phyloP scores from a whole-genome alignment of 1,140 invertebrate species.

The Venustaconcha ellipsiformis region DNA sequence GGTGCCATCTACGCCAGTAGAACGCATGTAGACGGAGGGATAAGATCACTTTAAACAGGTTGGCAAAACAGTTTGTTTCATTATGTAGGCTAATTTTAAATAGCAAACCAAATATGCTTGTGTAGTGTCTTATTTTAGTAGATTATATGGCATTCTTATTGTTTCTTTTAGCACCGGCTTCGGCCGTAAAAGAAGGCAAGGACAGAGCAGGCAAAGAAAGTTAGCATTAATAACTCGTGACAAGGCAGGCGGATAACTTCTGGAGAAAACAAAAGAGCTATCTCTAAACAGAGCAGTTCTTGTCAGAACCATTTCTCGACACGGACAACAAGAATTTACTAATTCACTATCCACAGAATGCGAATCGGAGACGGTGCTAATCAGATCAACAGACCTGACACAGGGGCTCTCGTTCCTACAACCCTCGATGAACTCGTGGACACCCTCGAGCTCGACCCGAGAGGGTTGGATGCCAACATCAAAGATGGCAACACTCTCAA shows the following conservation, averaged over 20 bases:
- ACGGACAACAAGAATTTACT: no score
- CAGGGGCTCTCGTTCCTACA: constrained; percentile 32
- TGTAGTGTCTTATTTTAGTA: neutral
- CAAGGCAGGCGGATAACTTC: no score
- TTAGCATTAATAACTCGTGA: no score
- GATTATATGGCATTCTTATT: neutral
- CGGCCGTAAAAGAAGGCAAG: no score
- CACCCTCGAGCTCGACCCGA: constrained; percentile 27
- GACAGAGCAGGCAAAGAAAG: no score
- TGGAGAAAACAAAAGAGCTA: no score
- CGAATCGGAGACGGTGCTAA: no score
- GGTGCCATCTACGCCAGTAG: constrained; percentile 27
- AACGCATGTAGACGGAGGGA: constrained; percentile 28
- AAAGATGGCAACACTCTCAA: neutral
- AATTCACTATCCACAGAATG: no score
- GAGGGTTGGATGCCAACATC: constrained; percentile 14
- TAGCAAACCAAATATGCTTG: neutral
- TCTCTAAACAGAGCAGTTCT: no score
- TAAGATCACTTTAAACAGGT: constrained; percentile 29
- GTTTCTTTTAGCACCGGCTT: no score
- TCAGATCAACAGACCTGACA: neutral
- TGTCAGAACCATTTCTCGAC: no score
- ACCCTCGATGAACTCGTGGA: constrained; percentile 35
- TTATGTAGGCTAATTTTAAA: neutral
- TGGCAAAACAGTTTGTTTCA: neutral